A percentile compares a stretch with the other conserved stretches of the same genome.
These are phyloP conservation scores for Nerophis ophidion DNA, from an alignment of 2,113 vertebrate genomes.

Conservation along the genomic window DNA sequence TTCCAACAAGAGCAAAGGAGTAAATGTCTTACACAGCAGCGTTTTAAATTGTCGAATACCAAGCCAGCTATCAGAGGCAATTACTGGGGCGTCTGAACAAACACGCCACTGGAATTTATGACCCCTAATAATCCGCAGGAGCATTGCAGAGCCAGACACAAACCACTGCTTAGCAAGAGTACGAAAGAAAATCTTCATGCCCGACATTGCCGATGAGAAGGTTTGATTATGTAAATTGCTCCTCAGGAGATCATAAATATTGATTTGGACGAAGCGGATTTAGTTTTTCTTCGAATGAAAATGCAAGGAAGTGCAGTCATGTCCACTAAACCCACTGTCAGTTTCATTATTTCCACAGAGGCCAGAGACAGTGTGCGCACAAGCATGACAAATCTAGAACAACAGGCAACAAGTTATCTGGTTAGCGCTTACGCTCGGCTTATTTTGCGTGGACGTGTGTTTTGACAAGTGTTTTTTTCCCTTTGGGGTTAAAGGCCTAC, in stretches of 20 bases:
- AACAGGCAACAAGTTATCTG: conserved; percentile 5
- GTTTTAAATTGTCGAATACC: conserved; percentile 31
- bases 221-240: not conserved
- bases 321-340: not conserved
- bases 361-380: conserved; percentile 7
- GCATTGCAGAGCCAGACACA: not conserved
- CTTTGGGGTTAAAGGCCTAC: too few relatives aligned
- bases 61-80: conserved; percentile 13
- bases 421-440: conserved; percentile 5
- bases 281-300: not conserved
- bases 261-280: not conserved
- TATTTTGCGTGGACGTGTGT: not conserved
- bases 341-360: conserved; percentile 13
- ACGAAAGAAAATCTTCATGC: not conserved
- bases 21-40: conserved; percentile 23
- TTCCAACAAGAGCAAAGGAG: conserved; percentile 9
- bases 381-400: conserved; percentile 9
- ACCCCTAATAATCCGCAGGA: conserved; percentile 7
- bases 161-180: not conserved
- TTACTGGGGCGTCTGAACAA: conserved; percentile 14
- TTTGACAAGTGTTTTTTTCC: not conserved
- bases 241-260: not conserved
- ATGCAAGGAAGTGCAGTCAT: not conserved
- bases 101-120: conserved; percentile 16
- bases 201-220: not conserved